Base-by-base conservation (phyloP, 2,797 vertebrate species). In the Thripadectes ignobilis region DNA sequence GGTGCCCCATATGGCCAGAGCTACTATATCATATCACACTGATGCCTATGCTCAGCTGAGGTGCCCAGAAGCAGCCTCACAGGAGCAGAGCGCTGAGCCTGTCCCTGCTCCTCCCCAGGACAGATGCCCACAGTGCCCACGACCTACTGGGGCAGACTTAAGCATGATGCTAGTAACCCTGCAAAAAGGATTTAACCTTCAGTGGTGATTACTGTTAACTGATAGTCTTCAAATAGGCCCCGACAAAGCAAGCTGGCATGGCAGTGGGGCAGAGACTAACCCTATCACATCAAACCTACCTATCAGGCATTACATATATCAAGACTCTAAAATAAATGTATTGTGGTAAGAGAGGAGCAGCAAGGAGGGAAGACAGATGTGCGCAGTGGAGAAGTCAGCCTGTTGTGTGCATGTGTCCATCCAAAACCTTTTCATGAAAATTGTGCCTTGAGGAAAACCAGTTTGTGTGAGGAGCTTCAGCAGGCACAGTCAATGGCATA, bases 1-100 rank as follows among this genome's bases (percentile, higher is more conserved):
- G 39, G 52, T 61, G 38, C 32, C 51, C 48, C 57, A 6, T 29
- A 27, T 1, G 7, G 29, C 14, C 45, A 34, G 55, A 74, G 46
- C 49, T 23, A 6, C 41, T 9, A 5, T 3, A 29, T 19, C 41
- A 6, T 0, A 32, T 17, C 36, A 6, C 0, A 0, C 27, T 19
- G 20, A 48, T 20, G 38, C 34, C 26, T 20, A 6, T 29, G 19
- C 29, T 63, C 15, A 1, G 30, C 6, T 10, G 22, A 34, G 14
- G 52, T 36, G 24, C 26, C 55, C 51, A 57, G 73, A 49, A 73
- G 46, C 51, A 48, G 11, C 24, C 23, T 72, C 23, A 18, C 34
- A 52, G 57, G 68, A 30, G 45, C 49, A 62, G 43, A 63, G 26
- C 5, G 9, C n/a, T 14, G 6, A 61, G 39, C 48, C 26, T 65